phyloP scores from a whole-genome alignment of 2,888 invertebrate genomes.

The Ecliptopera silaceata region DNA sequence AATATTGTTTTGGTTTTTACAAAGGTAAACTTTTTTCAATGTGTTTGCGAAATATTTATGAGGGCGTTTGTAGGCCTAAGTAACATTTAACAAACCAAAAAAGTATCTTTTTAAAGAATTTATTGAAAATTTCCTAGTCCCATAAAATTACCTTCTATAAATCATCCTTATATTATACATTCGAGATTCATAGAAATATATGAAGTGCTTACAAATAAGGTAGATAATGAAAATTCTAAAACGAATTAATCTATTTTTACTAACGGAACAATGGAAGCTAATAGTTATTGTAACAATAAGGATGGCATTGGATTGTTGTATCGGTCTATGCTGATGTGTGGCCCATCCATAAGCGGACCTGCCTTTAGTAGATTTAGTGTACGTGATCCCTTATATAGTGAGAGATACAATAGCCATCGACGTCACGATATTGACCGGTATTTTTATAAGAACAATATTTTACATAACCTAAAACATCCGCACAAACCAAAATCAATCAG shows the following conservation, averaged over 20 bases:
- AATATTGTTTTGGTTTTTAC: too few relatives aligned
- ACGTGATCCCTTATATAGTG: conserved; percentile 33
- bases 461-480: conserved; percentile 17
- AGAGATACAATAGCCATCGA: conserved; percentile 39
- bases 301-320: conserved; percentile 22
- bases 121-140: neutral
- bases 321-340: conserved; percentile 33
- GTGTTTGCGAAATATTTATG: too few relatives aligned
- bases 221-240: conserved; percentile 6
- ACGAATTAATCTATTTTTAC: conserved; percentile 32
- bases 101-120: neutral
- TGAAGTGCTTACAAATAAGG: conserved; percentile 2
- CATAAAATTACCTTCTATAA: neutral
- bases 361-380: conserved; percentile 39
- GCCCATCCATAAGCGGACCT: conserved; percentile 26
- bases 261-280: conserved; percentile 33
- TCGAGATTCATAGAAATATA: neutral
- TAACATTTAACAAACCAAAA: too few relatives aligned
- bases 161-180: neutral
- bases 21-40: too few relatives aligned
- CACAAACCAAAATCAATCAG: conserved; percentile 1
- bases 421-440: conserved; percentile 42
- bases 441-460: conserved; percentile 27
- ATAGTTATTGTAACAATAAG: conserved; percentile 31
- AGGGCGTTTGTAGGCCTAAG: too few relatives aligned